A percentile compares a stretch with the other conserved stretches of the same genome.
phyloP scores from a whole-genome alignment of 2,888 invertebrate species.

The Deroplatys truncata region DNA sequence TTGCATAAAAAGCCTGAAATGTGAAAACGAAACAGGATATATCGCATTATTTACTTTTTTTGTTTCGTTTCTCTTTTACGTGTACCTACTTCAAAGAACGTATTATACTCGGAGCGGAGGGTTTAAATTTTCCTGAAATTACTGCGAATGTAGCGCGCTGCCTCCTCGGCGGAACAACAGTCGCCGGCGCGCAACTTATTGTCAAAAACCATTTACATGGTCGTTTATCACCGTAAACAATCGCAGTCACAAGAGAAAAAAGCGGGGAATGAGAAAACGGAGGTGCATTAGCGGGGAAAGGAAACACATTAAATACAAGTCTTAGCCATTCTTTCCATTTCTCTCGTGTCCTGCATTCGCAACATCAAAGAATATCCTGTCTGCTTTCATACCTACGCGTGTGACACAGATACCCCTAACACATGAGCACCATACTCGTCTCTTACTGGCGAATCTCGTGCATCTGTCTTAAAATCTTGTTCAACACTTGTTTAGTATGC shows the following conservation, averaged over 20 bases:
- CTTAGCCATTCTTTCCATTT: neutral
- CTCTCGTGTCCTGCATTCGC: neutral
- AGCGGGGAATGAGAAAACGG: neutral
- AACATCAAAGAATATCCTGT: neutral
- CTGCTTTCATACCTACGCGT: too few relatives aligned
- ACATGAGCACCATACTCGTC: too few relatives aligned
- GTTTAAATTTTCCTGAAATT: neutral
- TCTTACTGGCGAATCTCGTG: too few relatives aligned
- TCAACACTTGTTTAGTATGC: too few relatives aligned
- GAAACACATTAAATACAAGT: neutral
- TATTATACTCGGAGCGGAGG: too few relatives aligned
- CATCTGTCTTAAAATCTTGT: too few relatives aligned
- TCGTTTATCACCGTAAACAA: constrained; percentile 17
- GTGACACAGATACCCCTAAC: too few relatives aligned
- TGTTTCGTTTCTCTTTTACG: neutral
- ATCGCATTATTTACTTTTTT: neutral
- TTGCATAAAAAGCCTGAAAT: neutral
- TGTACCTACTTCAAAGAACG: neutral
- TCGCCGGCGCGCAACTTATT: neutral
- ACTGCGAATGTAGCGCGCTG: neutral
- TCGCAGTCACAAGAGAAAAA: neutral
- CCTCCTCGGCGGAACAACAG: too few relatives aligned
- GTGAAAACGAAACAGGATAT: neutral
- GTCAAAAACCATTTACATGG: constrained; percentile 15
- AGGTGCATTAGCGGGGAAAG: neutral